Conservation (phyloP, 2,888 invertebrate species). For the Epinotia bilunana region DNA sequence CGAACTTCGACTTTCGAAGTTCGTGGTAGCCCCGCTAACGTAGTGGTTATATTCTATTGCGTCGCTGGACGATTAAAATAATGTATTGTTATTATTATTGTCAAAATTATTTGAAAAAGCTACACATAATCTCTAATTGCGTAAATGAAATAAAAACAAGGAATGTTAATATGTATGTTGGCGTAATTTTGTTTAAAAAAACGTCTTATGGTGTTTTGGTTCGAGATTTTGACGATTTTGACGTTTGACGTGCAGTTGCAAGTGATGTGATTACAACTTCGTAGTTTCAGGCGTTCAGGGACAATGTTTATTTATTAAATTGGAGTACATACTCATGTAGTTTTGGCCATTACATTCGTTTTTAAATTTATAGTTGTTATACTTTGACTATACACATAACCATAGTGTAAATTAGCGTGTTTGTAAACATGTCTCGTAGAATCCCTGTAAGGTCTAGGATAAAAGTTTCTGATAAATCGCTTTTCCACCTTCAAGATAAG, state of each 20-base stretch:
- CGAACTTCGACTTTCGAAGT: no score
- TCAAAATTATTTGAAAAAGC: background rate
- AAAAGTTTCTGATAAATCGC: slow-evolving; percentile 72
- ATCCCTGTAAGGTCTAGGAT: slow-evolving; percentile 68
- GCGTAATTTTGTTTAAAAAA: slow-evolving; percentile 1
- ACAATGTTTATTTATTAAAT: slow-evolving; percentile 32
- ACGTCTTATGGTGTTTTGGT: slow-evolving; percentile 17
- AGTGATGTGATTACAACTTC: background rate
- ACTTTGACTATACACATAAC: background rate
- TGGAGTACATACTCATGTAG: background rate
- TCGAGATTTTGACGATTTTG: slow-evolving; percentile 7
- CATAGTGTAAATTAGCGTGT: background rate
- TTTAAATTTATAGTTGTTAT: slow-evolving; percentile 15
- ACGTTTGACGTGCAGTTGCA: background rate
- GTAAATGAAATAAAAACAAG: background rate
- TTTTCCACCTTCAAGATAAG: slow-evolving; percentile 90
- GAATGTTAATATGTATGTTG: background rate
- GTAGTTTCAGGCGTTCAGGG: slow-evolving; percentile 16
- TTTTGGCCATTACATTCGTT: background rate
- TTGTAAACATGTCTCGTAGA: slow-evolving; percentile 67
- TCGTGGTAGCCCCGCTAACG: no score
- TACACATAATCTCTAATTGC: background rate
- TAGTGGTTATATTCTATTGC: no score
- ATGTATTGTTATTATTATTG: background rate
- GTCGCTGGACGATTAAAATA: no score